Conservation (phyloP, 1,140 invertebrate species). For the Drosophila equinoxialis region DNA sequence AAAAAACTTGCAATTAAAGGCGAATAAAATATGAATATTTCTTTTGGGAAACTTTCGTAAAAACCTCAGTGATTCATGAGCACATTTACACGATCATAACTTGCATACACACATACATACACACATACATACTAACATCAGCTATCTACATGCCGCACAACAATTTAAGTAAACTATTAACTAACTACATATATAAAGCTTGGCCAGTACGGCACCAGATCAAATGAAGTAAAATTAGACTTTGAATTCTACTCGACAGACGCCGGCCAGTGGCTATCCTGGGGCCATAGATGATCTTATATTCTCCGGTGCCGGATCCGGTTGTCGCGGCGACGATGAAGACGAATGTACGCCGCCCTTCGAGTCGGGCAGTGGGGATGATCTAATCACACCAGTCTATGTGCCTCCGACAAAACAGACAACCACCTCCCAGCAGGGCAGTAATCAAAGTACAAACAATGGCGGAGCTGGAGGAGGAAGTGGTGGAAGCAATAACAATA, state of each 20-base stretch:
- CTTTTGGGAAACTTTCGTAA: background rate
- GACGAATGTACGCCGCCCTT: constrained; percentile 93
- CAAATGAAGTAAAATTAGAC: constrained; percentile 79
- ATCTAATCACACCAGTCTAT: constrained; percentile 96
- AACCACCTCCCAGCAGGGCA: constrained; percentile 84
- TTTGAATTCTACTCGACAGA: constrained; percentile 85
- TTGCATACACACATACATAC: background rate
- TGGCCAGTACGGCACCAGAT: constrained; percentile 63
- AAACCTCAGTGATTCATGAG: constrained; percentile 5
- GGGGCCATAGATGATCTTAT: constrained; percentile 93
- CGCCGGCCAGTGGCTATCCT: constrained; percentile 91
- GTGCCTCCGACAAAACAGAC: constrained; percentile 91
- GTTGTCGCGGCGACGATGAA: constrained; percentile 93
- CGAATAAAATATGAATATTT: too few relatives aligned
- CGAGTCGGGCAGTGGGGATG: constrained; percentile 92
- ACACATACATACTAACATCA: constrained; percentile 30
- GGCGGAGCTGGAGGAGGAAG: constrained; percentile 11
- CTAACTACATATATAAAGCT: constrained; percentile 59
- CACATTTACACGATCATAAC: background rate
- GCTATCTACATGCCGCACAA: constrained; percentile 45
- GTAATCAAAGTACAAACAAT: constrained; percentile 42
- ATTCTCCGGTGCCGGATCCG: constrained; percentile 94
- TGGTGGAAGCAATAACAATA: constrained; percentile 45
- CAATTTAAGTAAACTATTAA: constrained; percentile 51
- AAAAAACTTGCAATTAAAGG: too few relatives aligned